A percentile compares a stretch with the other conserved stretches of the same genome.
Conservation (phyloP, 2,888 invertebrate genomes). For the Eilema caniola region DNA sequence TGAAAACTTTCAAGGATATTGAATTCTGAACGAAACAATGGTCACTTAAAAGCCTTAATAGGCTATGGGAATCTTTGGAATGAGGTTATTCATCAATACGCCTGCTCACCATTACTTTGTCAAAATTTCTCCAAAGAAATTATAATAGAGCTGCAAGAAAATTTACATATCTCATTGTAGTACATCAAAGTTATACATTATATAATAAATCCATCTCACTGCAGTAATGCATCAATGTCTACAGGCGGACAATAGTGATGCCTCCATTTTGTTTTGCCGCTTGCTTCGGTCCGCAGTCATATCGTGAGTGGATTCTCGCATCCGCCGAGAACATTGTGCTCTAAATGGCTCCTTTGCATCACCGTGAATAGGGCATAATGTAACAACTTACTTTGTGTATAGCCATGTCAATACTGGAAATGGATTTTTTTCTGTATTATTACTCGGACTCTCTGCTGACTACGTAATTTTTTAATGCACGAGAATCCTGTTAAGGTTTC, state of each 20-base stretch:
- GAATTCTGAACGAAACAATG: too few species aligned
- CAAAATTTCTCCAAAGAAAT: background rate
- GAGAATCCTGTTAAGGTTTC: background rate
- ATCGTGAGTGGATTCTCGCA: slow-evolving; percentile 76
- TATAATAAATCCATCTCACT: slow-evolving; percentile 19
- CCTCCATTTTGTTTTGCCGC: slow-evolving; percentile 62
- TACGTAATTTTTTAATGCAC: background rate
- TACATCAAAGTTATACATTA: slow-evolving; percentile 3
- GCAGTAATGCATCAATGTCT: slow-evolving; percentile 36
- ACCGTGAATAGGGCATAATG: slow-evolving; percentile 64
- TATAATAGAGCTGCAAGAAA: background rate
- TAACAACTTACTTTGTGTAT: slow-evolving; percentile 63
- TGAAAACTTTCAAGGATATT: too few species aligned
- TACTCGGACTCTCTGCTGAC: background rate
- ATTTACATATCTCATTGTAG: background rate
- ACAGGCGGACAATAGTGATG: slow-evolving; percentile 43
- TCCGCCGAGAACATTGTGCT: slow-evolving; percentile 67
- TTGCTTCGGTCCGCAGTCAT: slow-evolving; percentile 62
- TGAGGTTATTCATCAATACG: background rate
- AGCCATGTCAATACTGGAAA: slow-evolving; percentile 52
- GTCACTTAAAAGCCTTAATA: too few species aligned
- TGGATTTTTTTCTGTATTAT: slow-evolving; percentile 17
- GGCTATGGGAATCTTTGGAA: too few species aligned
- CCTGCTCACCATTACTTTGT: background rate
- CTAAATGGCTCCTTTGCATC: slow-evolving; percentile 62